Base-by-base conservation (phyloP, 2,888 invertebrate species). In the Pyralis farinalis region DNA sequence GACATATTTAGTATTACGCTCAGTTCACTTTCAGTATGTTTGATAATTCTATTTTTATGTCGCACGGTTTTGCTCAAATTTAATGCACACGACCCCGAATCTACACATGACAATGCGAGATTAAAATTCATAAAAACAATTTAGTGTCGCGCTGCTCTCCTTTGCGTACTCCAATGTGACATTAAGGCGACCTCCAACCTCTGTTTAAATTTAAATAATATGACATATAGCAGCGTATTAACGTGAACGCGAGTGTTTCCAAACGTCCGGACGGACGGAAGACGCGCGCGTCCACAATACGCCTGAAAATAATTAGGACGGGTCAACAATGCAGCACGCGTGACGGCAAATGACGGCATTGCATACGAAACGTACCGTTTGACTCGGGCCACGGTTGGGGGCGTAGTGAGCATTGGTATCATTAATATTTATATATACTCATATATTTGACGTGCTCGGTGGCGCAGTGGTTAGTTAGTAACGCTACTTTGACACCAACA, bases 281-380 rank as follows among this genome's bases (percentile, higher is more conserved):
- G 39, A 40, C 42, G 37, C 33, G 3, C n/a, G 39, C 34, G 42
- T 40, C 33, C 10, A 30, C 35, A 29, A 37, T 36, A 11, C 30
- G 38, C 30, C 43, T 37, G 38, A 38, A 43, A 39, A 45, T 43
- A 48, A 48, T 45, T 48, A 45, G 36, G 30, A 31, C 35, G 34
- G 10, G 34, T 35, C 34, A 35, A 35, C 22, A 35, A 35, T 27
- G 34, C 25, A 4, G 25, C 31, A 20, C 12, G 34, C 34, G 35
- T 31, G 31, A 22, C 21, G 30, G 25, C n/a, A n/a, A 25, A 25
- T 25, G 25, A 25, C 7, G 25, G 25, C 7, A 16, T 3, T 16
- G 4, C 16, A 16, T 4, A 16, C 16, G 2, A 16, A 2, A 16
- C 16, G 16, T 3, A 16, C 16, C 4, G 16, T 16, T 16, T 16